Evolutionary conservation across 2,113 vertebrate genomes (phyloP).

Genomic region (Papio anubis): DNA sequence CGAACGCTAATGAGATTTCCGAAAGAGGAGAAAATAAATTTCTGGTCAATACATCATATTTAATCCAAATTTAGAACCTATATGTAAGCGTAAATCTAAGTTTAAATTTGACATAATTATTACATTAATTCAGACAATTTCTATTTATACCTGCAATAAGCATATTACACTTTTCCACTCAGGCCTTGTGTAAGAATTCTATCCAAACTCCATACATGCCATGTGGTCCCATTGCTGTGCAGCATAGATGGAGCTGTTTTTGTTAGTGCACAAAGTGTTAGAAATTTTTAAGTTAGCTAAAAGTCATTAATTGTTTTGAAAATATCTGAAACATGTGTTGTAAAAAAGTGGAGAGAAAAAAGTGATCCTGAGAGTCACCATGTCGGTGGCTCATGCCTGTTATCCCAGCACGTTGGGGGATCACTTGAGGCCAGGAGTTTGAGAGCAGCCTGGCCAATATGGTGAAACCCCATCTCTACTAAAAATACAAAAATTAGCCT

Average conservation of each 20-base stretch:
- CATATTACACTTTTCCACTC: neutral
- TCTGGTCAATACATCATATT: neutral
- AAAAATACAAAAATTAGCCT: no score
- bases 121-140: neutral
- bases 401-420: no score
- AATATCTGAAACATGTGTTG: neutral
- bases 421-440: no score
- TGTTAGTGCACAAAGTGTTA: neutral
- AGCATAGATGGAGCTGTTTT: neutral
- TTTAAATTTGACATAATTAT: constrained; percentile 37
- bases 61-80: neutral
- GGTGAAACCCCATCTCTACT: no score
- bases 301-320: constrained; percentile 1
- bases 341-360: neutral
- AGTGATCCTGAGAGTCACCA: neutral
- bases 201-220: neutral
- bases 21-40: neutral
- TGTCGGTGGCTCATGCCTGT: no score
- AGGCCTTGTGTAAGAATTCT: neutral
- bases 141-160: neutral
- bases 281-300: neutral
- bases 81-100: neutral
- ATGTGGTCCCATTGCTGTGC: neutral
- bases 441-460: no score
- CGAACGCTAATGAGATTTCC: constrained; percentile 4